A percentile compares a stretch with the other conserved stretches of the same genome.
These are phyloP conservation scores for Alces alces DNA, from an alignment of 2,113 vertebrate genomes.

Conservation along the genomic window DNA sequence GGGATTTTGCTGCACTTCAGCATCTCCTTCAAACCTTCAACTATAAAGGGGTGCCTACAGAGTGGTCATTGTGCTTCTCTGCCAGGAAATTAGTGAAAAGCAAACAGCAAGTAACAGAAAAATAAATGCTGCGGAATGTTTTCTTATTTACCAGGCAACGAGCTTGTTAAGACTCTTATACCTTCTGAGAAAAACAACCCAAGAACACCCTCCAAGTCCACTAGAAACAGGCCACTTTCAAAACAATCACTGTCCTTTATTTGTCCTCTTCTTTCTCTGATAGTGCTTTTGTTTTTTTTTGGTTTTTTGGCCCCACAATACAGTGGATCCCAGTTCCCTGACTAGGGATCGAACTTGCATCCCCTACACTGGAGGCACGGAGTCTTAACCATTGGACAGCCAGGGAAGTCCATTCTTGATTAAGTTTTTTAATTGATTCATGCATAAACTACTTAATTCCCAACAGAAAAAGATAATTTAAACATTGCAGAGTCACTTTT, in stretches of 20 bases:
- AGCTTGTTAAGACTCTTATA: neutral
- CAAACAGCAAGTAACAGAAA: slow-evolving; percentile 27
- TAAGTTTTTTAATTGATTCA: neutral
- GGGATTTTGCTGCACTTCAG: neutral
- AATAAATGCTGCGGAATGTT: neutral
- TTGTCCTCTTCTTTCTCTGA: neutral
- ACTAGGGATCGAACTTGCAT: neutral
- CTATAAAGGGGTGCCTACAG: neutral
- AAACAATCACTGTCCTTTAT: neutral
- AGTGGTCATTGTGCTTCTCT: neutral
- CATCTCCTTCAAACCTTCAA: neutral
- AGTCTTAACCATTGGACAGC: neutral
- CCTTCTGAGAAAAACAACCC: neutral
- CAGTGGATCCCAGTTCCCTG: neutral
- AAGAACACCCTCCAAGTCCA: neutral
- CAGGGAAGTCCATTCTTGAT: neutral
- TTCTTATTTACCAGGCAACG: neutral
- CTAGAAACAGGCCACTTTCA: neutral
- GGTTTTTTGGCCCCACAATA: neutral
- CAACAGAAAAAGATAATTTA: neutral
- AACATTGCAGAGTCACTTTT: neutral
- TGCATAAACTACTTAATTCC: neutral
- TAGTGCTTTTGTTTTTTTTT: neutral
- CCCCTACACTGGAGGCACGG: neutral
- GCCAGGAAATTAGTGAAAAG: neutral